Conservation (phyloP, 2,888 invertebrate genomes). For the Athalia circularis region DNA sequence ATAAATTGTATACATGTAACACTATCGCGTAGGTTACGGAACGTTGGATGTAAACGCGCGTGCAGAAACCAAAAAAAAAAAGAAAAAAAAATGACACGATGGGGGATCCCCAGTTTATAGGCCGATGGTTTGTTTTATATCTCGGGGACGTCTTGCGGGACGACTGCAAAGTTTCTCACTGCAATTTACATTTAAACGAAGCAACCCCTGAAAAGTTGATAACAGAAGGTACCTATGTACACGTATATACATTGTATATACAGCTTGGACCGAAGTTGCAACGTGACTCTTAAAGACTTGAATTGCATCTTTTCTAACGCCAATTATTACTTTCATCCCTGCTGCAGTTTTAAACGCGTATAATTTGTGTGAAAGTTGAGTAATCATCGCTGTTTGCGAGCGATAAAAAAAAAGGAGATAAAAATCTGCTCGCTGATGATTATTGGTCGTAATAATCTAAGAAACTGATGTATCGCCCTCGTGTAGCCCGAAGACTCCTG, state of each 20-base stretch:
- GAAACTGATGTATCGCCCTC: slow-evolving; percentile 48
- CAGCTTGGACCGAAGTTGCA: no score
- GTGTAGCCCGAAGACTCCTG: slow-evolving; percentile 52
- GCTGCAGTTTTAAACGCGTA: no score
- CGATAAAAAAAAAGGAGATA: no score
- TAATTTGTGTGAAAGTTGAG: no score
- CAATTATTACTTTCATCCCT: slow-evolving; percentile 25
- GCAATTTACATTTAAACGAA: slow-evolving; percentile 62
- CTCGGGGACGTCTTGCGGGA: slow-evolving; percentile 38
- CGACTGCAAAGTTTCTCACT: slow-evolving; percentile 45
- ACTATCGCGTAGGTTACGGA: background rate
- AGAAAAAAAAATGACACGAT: slow-evolving; percentile 1
- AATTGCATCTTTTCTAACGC: background rate
- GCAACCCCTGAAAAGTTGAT: slow-evolving; percentile 46
- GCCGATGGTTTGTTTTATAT: slow-evolving; percentile 45
- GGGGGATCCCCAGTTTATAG: slow-evolving; percentile 30
- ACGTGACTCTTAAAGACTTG: no score
- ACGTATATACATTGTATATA: no score
- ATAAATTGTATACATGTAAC: no score
- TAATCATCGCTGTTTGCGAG: no score
- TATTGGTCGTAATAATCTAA: slow-evolving; percentile 29
- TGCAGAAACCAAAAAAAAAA: background rate
- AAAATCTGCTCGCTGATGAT: background rate
- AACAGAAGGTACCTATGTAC: slow-evolving; percentile 10
- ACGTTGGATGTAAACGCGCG: background rate